Base-by-base conservation (phyloP, 2,113 vertebrate genomes). In the Enhydra lutris region DNA sequence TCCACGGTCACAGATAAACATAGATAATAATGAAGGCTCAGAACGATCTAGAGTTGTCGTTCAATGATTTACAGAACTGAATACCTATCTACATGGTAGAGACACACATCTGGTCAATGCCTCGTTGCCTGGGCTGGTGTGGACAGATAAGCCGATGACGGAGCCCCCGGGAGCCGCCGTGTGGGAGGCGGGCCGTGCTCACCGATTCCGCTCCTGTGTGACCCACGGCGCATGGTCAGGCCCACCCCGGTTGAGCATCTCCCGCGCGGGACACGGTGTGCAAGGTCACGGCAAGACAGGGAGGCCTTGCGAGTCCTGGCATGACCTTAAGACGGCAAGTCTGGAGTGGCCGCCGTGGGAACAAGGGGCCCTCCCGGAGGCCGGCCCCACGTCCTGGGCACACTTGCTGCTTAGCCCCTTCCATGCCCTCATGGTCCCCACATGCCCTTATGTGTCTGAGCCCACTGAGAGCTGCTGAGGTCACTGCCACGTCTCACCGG, bases 41-140 rank as follows among this genome's bases (percentile, higher is more conserved):
- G 4, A 9, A 13, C 0, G 0, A 23, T 0, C 34, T 6, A 2
- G 0, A 20, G 21, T 4, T 29, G 24, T 4, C 73, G 67, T 34
- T 12, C 29, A 5, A 4, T 12, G 2, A 61, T 17, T 61, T 10
- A 17, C 8, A 26, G 14, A 39, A 15, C 67, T 4, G 21, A 76
- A 18, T 0, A 0, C 6, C 7, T 1, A 0, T 21, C 26, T 4
- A 1, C 8, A 3, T 0, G 0, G 21, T 1, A 8, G 7, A 74
- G 50, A 36, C 4, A 36, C 4, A 26, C 29, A 20, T 4, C 57
- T 4, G 17, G 50, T 3, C 3, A 4, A 3, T 4, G 1, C 5
- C 55, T 0, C 1, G 31, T 11, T 1, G 2, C 39, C 36, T 1
- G 17, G 29, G 82, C 69, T 8, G 0, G 15, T 3, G 12, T 9